Conservation (phyloP, 2,797 vertebrate genomes). For the Tamandua tetradactyla region DNA sequence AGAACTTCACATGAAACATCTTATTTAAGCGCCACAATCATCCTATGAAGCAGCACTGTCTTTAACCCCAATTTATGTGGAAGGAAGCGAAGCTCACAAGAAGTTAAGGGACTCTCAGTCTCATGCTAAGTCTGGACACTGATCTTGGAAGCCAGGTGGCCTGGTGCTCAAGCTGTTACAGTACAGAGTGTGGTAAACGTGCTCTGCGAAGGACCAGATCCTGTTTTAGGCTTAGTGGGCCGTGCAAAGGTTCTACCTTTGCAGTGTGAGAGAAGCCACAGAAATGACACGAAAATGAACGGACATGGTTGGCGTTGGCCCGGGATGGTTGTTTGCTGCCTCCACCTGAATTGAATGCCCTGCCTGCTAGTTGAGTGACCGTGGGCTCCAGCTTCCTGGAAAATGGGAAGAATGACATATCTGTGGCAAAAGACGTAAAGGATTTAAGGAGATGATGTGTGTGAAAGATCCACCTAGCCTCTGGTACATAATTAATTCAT, state of each 20-base stretch:
- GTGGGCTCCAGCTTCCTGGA: background rate
- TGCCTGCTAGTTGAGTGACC: background rate
- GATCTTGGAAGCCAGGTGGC: background rate
- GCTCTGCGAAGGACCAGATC: background rate
- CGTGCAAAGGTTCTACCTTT: background rate
- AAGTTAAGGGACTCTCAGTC: background rate
- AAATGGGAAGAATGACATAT: background rate
- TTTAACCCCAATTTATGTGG: too few species aligned
- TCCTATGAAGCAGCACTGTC: background rate
- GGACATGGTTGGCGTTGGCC: background rate
- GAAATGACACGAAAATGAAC: background rate
- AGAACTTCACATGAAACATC: background rate
- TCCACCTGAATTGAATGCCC: background rate
- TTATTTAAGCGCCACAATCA: background rate
- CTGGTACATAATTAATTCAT: background rate
- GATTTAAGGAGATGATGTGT: background rate
- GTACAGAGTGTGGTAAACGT: background rate
- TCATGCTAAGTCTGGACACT: background rate
- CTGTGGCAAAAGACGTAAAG: background rate
- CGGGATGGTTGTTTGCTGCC: background rate
- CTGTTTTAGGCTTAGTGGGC: background rate
- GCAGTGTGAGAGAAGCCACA: rapidly evolving
- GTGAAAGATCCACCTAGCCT: background rate
- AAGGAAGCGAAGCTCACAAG: background rate
- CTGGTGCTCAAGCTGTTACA: rapidly evolving